Evolutionary conservation across 2,888 invertebrate genomes (phyloP), one percentile per base, ranked within the genome.

Genomic region (Vesta saturnalis): DNA sequence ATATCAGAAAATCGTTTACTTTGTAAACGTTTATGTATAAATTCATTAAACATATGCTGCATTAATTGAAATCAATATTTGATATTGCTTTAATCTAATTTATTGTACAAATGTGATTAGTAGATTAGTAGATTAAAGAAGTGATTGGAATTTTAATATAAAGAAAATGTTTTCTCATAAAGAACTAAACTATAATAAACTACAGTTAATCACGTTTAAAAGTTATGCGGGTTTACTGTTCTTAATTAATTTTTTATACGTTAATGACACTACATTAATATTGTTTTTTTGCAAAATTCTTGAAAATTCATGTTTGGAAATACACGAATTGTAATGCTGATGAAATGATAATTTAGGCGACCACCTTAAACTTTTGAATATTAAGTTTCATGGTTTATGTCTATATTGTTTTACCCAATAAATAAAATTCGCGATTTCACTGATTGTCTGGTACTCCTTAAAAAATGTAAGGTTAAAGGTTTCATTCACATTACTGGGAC

Each of bases 141-240:
- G 52, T n/a, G 52, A 52, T 52, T 21, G 52, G 16, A 52, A 52
- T 52, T 52, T 52, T 52, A 52, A 52, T 52, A 52, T 52, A 52
- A 52, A n/a, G 52, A 12, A 19, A 19, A 52, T 52, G 52, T 19
- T 52, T 52, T 52, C 52, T 52, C 52, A 18, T 52, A 18, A 52
- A 52, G 18, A 52, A 52, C 52, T 14, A 15, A 47, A 16, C 14
- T 47, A 47, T 47, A 47, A 47, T 47, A 47, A 47, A 52, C 16
- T 52, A 52, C 52, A 52, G 52, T 52, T 52, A 52, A 52, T 52
- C 6, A 19, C 19, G 19, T 19, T 52, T 52, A 10, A 52, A 0
- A 74, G 14, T 43, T 49, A 49, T 10, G 15, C 4, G 43, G n/a
- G n/a, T 30, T 30, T 39, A 39, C 39, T 1, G 39, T 39, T 39